Conservation (phyloP, 1,140 invertebrate species). For the Drosophila murphyi region DNA sequence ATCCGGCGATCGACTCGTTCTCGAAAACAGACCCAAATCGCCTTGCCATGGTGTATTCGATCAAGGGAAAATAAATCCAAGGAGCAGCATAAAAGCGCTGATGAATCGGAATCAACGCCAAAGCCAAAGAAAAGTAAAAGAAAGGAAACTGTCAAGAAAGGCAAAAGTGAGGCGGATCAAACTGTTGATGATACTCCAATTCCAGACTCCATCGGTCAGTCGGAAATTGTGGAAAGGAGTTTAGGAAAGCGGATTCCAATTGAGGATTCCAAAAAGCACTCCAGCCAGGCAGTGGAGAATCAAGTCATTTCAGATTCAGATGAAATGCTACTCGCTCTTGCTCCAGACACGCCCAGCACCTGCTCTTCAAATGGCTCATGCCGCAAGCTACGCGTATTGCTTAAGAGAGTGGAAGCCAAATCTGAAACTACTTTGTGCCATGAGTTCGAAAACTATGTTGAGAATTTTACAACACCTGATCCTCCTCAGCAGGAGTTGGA, state of each 20-base stretch:
- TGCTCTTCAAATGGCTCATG: conserved; percentile 6
- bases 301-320: no score
- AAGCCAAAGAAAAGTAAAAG: not conserved
- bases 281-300: no score
- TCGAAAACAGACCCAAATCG: not conserved
- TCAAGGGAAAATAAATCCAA: not conserved
- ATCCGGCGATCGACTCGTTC: not conserved
- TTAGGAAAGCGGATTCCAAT: no score
- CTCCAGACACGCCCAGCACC: conserved; percentile 3
- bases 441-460: not conserved
- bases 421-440: not conserved
- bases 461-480: no score
- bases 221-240: not conserved
- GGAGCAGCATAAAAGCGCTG: not conserved
- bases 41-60: no score
- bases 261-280: not conserved
- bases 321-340: no score
- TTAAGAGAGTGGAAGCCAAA: conserved; percentile 32
- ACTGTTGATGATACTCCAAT: not conserved
- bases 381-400: conserved; percentile 50
- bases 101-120: not conserved
- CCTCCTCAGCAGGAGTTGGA: no score
- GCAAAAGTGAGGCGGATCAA: not conserved
- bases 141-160: not conserved
- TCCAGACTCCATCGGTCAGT: not conserved